These are phyloP conservation scores for Lumbricus terrestris DNA, from an alignment of 2,888 invertebrate species.

Conservation along the genomic window DNA sequence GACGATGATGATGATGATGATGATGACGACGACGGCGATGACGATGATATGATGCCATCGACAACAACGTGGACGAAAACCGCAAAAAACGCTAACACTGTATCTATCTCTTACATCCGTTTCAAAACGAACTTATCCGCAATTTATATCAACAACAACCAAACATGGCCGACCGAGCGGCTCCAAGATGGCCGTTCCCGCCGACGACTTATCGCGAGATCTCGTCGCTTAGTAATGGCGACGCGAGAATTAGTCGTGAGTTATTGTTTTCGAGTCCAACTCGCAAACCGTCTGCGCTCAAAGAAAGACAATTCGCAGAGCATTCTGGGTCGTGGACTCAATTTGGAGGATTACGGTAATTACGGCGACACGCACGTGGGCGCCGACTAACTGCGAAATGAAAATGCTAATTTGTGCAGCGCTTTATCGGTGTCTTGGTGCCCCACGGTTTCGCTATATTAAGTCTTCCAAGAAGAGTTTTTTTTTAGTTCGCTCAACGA, in stretches of 20 bases:
- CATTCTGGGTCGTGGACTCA: neutral
- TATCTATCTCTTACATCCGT: neutral
- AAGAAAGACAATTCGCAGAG: neutral
- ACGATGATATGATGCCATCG: neutral
- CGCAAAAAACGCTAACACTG: neutral
- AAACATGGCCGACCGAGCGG: neutral
- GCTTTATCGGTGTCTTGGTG: neutral
- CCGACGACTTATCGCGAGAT: neutral
- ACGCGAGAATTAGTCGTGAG: neutral
- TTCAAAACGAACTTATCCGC: neutral
- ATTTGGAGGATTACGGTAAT: neutral
- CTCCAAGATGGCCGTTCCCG: neutral
- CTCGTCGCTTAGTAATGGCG: neutral
- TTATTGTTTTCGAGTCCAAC: neutral
- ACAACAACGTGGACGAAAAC: neutral
- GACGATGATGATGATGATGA: neutral
- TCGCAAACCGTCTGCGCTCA: neutral
- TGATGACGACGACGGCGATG: neutral
- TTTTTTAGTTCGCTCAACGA: too few relatives aligned
- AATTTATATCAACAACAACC: neutral
- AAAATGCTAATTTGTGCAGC: neutral
- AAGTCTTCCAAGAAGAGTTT: too few relatives aligned
- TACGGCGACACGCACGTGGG: too few relatives aligned
- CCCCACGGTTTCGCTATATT: too few relatives aligned
- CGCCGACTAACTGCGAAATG: neutral